A percentile compares a stretch with the other conserved stretches of the same genome.
Conservation (phyloP, 2,797 vertebrate species). For the Tadarida brasiliensis region DNA sequence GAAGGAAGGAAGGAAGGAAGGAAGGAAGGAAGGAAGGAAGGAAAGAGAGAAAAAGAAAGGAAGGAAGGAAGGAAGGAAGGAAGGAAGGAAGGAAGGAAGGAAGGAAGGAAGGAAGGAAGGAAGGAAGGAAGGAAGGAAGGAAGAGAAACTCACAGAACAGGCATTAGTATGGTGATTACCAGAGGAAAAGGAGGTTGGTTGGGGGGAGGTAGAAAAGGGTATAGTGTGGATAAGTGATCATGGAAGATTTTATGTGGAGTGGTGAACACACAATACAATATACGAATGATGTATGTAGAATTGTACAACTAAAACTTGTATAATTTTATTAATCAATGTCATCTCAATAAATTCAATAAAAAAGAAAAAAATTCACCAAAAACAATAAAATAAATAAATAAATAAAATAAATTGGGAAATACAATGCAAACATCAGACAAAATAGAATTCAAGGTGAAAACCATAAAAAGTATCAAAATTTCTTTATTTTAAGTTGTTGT, state of each 20-base stretch:
- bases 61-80: too few relatives aligned
- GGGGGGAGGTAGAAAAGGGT: background rate
- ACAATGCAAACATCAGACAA: constrained; percentile 2
- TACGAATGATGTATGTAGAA: background rate
- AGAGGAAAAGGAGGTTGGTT: background rate
- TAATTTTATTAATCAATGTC: background rate
- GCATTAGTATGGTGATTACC: background rate
- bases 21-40: too few relatives aligned
- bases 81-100: too few relatives aligned
- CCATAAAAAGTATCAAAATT: background rate
- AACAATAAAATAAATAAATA: too few relatives aligned
- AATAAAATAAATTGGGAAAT: constrained; percentile 19
- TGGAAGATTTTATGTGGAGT: background rate
- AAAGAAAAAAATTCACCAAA: background rate
- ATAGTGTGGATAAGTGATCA: background rate
- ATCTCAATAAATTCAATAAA: background rate
- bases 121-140: too few relatives aligned
- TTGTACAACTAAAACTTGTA: background rate
- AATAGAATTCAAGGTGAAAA: constrained; percentile 29
- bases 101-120: too few relatives aligned
- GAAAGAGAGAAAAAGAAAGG: too few relatives aligned
- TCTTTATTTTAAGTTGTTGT: too few relatives aligned
- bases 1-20: too few relatives aligned
- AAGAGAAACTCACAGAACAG: too few relatives aligned
- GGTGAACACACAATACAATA: background rate